Conservation (phyloP, 1,140 invertebrate species). For the Nebria ingens region DNA sequence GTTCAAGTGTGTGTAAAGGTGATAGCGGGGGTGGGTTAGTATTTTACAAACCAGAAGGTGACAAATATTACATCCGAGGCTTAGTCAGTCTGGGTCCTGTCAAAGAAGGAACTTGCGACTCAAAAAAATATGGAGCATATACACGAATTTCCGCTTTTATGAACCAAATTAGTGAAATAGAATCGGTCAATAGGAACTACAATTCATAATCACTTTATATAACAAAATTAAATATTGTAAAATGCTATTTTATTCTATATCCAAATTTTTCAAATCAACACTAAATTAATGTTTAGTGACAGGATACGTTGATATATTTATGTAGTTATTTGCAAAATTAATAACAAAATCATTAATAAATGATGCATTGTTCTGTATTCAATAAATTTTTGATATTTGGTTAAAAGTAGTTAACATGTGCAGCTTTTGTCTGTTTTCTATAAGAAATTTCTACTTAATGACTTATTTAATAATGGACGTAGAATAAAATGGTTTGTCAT, state of each 20-base stretch:
- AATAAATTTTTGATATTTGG: too few relatives aligned
- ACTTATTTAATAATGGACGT: too few relatives aligned
- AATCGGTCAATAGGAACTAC: neutral
- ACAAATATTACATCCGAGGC: conserved; percentile 27
- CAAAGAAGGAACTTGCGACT: conserved; percentile 21
- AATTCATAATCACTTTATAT: neutral
- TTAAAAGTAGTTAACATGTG: too few relatives aligned
- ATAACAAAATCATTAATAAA: neutral
- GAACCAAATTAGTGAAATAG: neutral
- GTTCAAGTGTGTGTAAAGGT: conserved; percentile 24
- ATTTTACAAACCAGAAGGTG: conserved; percentile 18
- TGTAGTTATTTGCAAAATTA: neutral
- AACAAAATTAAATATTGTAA: neutral
- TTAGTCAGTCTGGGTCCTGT: conserved; percentile 27
- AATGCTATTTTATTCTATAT: too few relatives aligned
- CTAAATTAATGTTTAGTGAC: neutral
- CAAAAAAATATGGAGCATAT: conserved; percentile 26
- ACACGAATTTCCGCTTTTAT: conserved; percentile 20
- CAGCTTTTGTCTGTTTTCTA: too few relatives aligned
- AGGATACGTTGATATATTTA: neutral
- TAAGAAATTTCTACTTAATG: too few relatives aligned
- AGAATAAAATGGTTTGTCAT: too few relatives aligned
- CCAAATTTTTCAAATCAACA: too few relatives aligned
- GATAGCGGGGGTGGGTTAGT: conserved; percentile 31
- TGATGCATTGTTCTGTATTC: too few relatives aligned